Evolutionary conservation across 2,113 vertebrate species (phyloP).

Genomic region (Columba janthina): DNA sequence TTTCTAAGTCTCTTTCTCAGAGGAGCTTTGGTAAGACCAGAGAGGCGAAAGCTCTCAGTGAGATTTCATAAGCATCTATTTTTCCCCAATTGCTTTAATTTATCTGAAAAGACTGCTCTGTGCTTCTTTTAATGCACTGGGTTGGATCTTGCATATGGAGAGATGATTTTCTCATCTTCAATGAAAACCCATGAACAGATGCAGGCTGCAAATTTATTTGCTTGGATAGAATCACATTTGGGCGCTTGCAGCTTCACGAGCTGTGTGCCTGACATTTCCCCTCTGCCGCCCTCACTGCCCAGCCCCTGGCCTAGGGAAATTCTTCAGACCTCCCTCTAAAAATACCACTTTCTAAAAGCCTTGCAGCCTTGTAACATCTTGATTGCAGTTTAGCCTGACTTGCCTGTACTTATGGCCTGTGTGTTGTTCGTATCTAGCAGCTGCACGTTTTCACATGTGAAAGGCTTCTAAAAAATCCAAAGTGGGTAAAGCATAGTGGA

Average conservation of each 20-base stretch:
- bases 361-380: neutral
- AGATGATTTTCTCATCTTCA: constrained; percentile 55
- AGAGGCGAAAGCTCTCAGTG: neutral
- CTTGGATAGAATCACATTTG: constrained; percentile 56
- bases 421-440: neutral
- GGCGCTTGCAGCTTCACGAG: constrained; percentile 37
- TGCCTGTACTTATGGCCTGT: neutral
- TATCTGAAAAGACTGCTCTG: constrained; percentile 5
- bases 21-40: neutral
- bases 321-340: neutral
- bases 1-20: neutral
- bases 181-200: constrained; percentile 52
- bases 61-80: neutral
- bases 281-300: constrained; percentile 15
- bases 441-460: neutral
- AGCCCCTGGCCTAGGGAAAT: neutral
- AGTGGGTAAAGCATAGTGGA: neutral
- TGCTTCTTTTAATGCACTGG: constrained; percentile 22
- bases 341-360: neutral
- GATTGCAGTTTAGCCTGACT: neutral
- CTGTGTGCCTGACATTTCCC: constrained; percentile 30
- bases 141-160: constrained; percentile 45
- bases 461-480: neutral
- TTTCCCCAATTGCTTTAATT: constrained; percentile 34
- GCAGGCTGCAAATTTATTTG: constrained; percentile 54